Evolutionary conservation across 1,140 invertebrate species (phyloP), one percentile per base, ranked within the genome.

Genomic region (Calosoma granatense): DNA sequence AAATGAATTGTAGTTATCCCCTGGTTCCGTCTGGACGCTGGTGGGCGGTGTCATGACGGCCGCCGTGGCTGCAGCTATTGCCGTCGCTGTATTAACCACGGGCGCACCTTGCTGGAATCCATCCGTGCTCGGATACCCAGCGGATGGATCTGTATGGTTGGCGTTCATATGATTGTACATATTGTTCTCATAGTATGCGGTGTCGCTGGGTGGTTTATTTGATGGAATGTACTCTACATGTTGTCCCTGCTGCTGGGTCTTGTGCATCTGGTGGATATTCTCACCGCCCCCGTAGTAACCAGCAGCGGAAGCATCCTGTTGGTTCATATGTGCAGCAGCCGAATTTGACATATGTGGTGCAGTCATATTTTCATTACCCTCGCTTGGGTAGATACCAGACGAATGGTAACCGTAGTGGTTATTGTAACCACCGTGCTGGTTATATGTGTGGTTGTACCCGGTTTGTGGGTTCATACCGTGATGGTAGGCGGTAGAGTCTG

Each of bases 1-100:
- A 65, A 81, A 86, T 20, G 80, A 82, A 57, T 77, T 79, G 66
- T 85, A 86, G 20, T 78, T 76, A 21, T 87, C 83, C 30, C 69
- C 76, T 57, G 73, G 74, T 21, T 80, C 80, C 1, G 73, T 75
- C 58, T 75, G 74, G 2, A 76, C 80, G 65, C 74, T 84, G 59
- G 73, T 76, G 20, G 76, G 78, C 23, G 78, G 78, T 1, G 79
- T 81, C 72, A 79, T 80, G 21, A 79, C 76, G 1, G 70, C 71
- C 43, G 60, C 66, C 43, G 59, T 62, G 21, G 61, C 60, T 53
- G 70, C 63, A 11, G 58, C 64, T 59, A 2, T 70, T 62, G 59
- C 64, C 22, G 64, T 57, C 20, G 56, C 57, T 30, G 21, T 66
- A 56, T 60, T 65, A 53, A 57, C 57, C 55, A 68, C 41, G 68